Conservation (phyloP, 2,113 vertebrate genomes). For the Dendropsophus ebraccatus region DNA sequence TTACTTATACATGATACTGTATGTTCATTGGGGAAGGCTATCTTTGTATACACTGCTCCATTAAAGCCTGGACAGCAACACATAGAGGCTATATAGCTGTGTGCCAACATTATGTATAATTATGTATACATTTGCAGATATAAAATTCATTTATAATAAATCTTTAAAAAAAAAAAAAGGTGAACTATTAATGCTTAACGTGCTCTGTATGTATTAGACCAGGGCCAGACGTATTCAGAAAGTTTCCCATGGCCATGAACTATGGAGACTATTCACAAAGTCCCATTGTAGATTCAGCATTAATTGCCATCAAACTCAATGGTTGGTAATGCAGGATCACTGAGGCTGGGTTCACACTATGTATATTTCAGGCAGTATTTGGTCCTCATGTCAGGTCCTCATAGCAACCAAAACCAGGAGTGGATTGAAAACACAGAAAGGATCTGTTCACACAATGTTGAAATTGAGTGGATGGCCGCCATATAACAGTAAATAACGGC, state of each 20-base stretch:
- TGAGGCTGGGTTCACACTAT: no score
- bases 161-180: not conserved
- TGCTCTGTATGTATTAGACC: not conserved
- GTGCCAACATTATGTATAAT: not conserved
- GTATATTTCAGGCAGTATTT: no score
- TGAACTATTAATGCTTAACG: not conserved
- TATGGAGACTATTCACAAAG: slow-evolving; percentile 25
- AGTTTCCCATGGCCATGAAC: slow-evolving; percentile 38
- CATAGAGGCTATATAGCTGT: not conserved
- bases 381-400: no score
- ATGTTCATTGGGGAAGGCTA: no score
- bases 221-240: not conserved
- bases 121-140: not conserved
- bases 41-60: no score
- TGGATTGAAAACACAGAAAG: no score
- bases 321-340: slow-evolving; percentile 26
- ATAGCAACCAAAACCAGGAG: no score
- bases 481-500: no score
- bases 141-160: not conserved
- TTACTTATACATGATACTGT: no score
- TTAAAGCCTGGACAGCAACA: no score
- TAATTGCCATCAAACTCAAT: slow-evolving; percentile 28
- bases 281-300: slow-evolving; percentile 28
- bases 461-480: no score
- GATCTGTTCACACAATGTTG: no score